Evolutionary conservation across 1,140 invertebrate species (phyloP), one percentile per base, ranked within the genome.

Genomic region (Anastrepha obliqua): DNA sequence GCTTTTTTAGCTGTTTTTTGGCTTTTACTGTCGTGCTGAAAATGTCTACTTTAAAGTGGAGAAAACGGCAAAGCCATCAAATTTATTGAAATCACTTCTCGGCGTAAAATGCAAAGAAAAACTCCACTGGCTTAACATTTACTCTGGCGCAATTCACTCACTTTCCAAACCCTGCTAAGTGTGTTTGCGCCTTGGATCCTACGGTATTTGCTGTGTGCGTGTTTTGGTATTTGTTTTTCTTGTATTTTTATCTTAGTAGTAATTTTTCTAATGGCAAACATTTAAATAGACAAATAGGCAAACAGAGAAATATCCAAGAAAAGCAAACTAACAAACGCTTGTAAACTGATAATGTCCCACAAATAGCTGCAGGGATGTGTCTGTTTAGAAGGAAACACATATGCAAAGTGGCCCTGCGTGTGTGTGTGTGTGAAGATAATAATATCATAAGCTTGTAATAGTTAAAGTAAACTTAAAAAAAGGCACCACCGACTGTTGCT

Each of bases 51-150:
- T 70, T 9, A 55, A 55, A 42, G 3, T 44, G 92, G 91, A 29
- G 67, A 91, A 92, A 92, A 92, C 92, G 67, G 90, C 89, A 92
- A 92, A 92, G 89, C 91, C 91, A 92, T 92, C 90, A 92, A 92
- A 92, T 92, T 92, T 92, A 92, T 92, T 92, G 91, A 92, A 92
- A 92, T 92, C 91, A 92, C 91, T 92, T 92, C 89, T 67, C 39
- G 20, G 65, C 65, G 20, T 67, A 67, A 67, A 67, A 74, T 74
- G 39, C 42, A 7, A 44, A 74, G 67, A 47, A 74, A 74, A 74
- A 7, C 67, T 74, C 17, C 42, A 42, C 15, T 74, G 42, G 11
- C 67, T 42, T 74, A 42, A 74, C 67, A 74, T 74, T 74, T 74
- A 74, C 44, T 74, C 67, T 74, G 67, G 42, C 67, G 42, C 42